These are phyloP conservation scores for Brachyopa scutellaris DNA, from an alignment of 2,888 invertebrate species.

Conservation along the genomic window DNA sequence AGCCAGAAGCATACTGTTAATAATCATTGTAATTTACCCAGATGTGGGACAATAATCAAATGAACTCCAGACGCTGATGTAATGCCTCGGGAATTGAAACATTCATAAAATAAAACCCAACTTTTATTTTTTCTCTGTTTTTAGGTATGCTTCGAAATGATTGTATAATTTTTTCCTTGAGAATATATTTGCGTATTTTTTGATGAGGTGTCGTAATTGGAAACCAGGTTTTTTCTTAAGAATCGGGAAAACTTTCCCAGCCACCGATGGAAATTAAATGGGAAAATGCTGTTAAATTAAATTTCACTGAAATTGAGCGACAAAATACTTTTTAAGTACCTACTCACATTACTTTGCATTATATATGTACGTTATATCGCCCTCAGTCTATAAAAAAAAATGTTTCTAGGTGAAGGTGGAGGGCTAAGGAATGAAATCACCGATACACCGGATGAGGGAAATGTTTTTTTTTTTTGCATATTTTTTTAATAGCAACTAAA, in stretches of 20 bases:
- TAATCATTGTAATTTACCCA: neutral
- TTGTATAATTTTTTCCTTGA: neutral
- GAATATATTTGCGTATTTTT: neutral
- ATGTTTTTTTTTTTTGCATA: too few species aligned
- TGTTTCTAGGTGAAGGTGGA: too few species aligned
- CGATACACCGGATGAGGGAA: too few species aligned
- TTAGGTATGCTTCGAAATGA: too few species aligned
- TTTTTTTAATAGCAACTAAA: too few species aligned
- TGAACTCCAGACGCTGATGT: neutral
- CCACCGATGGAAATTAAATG: neutral
- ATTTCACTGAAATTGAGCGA: neutral
- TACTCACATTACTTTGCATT: too few species aligned
- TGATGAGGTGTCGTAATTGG: constrained; percentile 11
- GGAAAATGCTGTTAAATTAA: neutral
- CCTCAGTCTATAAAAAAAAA: too few species aligned
- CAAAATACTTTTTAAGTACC: neutral
- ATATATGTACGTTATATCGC: too few species aligned
- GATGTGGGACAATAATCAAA: neutral
- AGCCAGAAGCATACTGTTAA: neutral
- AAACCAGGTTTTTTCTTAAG: constrained; percentile 5
- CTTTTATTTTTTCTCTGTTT: too few species aligned
- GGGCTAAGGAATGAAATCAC: too few species aligned
- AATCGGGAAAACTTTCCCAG: neutral
- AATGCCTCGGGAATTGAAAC: neutral
- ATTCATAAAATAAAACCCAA: too few species aligned